Conservation (phyloP, 2,797 vertebrate species). For the Lophotriccus pileatus region DNA sequence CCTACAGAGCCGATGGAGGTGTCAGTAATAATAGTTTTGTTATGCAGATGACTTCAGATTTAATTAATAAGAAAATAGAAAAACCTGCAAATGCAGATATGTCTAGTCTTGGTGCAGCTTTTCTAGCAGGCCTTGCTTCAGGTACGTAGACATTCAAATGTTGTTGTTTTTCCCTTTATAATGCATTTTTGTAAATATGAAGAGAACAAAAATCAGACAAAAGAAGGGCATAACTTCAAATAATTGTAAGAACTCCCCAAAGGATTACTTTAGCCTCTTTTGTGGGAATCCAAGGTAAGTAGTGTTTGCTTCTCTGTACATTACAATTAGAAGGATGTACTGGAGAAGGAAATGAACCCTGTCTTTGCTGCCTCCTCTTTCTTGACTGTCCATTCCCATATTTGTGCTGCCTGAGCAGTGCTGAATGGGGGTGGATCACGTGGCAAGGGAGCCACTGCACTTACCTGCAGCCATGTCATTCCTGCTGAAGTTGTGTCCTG, state of each 20-base stretch:
- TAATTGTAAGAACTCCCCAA: background rate
- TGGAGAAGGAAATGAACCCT: background rate
- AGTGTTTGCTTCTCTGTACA: background rate
- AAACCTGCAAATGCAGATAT: conserved; percentile 83
- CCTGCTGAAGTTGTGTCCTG: background rate
- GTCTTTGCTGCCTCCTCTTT: background rate
- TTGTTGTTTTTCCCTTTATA: background rate
- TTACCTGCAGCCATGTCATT: background rate
- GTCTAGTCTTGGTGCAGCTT: conserved; percentile 92
- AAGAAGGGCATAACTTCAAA: background rate
- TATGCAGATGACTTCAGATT: conserved; percentile 96
- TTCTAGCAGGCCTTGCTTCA: conserved; percentile 87
- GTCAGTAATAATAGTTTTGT: conserved; percentile 91
- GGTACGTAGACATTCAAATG: conserved; percentile 75
- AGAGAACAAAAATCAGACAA: background rate
- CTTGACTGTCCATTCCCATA: background rate
- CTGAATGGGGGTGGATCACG: fast-evolving
- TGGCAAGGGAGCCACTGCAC: background rate
- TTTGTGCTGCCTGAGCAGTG: background rate
- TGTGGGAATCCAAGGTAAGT: background rate
- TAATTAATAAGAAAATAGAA: conserved; percentile 83
- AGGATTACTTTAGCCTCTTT: background rate
- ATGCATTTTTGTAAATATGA: background rate
- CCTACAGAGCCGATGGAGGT: conserved; percentile 88
- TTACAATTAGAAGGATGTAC: background rate